Evolutionary conservation across 2,888 invertebrate genomes (phyloP).

Genomic region (Pseudococcus longispinus): DNA sequence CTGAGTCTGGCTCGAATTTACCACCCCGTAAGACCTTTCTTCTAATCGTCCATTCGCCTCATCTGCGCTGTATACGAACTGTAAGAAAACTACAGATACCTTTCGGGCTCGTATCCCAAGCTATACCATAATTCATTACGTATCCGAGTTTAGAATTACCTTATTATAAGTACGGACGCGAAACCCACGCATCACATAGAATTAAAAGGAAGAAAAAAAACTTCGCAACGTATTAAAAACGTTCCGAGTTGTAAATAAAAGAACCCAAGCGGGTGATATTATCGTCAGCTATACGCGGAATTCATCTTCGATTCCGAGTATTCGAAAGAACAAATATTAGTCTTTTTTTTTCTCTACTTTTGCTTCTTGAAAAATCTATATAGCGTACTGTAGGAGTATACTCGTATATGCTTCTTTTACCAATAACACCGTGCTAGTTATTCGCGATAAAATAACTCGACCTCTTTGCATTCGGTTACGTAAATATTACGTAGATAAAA

Average conservation of each 20-base stretch:
- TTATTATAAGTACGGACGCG: background rate
- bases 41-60: background rate
- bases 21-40: background rate
- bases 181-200: background rate
- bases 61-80: background rate
- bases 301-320: background rate
- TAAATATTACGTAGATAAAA: background rate
- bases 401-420: background rate
- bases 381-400: background rate
- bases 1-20: background rate
- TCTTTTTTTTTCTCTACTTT: no score
- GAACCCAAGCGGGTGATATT: background rate
- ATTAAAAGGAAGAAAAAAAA: background rate
- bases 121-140: background rate
- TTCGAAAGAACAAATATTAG: background rate
- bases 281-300: background rate
- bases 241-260: background rate
- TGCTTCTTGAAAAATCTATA: background rate
- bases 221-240: background rate
- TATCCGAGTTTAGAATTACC: background rate
- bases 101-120: background rate
- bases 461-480: background rate
- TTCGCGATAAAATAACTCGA: conserved; percentile 4
- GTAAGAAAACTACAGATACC: background rate
- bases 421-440: background rate